Base-by-base conservation (phyloP, 2,113 vertebrate genomes). In the Carollia perspicillata region DNA sequence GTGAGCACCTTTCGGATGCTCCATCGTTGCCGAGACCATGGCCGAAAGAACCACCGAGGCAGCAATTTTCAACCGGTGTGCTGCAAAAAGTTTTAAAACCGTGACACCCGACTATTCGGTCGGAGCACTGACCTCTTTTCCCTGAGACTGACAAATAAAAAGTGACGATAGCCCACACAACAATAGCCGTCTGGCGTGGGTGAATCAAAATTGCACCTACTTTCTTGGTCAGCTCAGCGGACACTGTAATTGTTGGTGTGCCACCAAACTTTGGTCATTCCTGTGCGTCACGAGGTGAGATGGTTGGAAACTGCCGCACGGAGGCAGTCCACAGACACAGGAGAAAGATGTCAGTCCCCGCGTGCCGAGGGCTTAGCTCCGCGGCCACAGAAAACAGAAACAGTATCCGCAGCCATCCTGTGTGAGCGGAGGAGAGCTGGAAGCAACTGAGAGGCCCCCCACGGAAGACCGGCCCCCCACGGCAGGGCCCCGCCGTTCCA, bases 11-110 rank as follows among this genome's bases (percentile, higher is more conserved):
- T 33, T 11, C 2, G 20, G 58, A 80, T 8, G 1, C 37, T 63
- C 51, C 14, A 1, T 23, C 26, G 35, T 28, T 2, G 37, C 55
- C 47, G 75, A 1, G 5, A 51, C n/a, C 40, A 22, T 0, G 0
- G 80, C 71, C 40, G 42, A 47, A 94, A 78, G 63, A 23, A 16
- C 49, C n/a, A 33, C 12, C 30, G 30, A 74, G 71, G 42, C 13
- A 74, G 71, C 3, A 3, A 30, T 47, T 44, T 74, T 74, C 42
- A 44, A 44, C 26, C 1, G 18, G 40, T 47, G 69, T 72, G 42
- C 71, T 16, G 23, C 40, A 26, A 28, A 44, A 42, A 18, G 2
- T 30, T 30, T 47, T 44, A 47, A 44, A 44, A 47, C 42, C 17
- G 28, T 16, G 33, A 75, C 8, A 75, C 7, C 72, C 30, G 71